A percentile compares a stretch with the other conserved stretches of the same genome.
phyloP scores from a whole-genome alignment of 2,797 vertebrate genomes.

The Syngnathus rostellatus region DNA sequence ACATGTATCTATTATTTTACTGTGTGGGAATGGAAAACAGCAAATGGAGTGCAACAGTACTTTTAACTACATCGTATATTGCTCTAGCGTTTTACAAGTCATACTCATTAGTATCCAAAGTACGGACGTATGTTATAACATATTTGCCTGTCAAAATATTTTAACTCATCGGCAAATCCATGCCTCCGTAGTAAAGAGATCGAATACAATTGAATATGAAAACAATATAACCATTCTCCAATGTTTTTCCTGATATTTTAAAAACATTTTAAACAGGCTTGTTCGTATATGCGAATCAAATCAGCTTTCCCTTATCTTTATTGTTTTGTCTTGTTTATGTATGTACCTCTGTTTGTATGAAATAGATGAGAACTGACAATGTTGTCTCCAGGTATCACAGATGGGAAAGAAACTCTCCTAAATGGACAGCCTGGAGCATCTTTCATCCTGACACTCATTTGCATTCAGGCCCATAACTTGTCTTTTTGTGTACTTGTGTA shows the following conservation, averaged over 20 bases:
- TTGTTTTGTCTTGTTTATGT: not conserved
- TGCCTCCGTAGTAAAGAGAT: not conserved
- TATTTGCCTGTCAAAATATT: too few species aligned
- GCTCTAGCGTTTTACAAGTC: too few species aligned
- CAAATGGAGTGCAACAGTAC: too few species aligned
- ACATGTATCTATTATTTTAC: too few species aligned
- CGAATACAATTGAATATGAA: not conserved
- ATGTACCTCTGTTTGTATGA: conserved; percentile 25
- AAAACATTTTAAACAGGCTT: not conserved
- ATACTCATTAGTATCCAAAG: too few species aligned
- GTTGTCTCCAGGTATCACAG: conserved; percentile 49
- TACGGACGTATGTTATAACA: too few species aligned
- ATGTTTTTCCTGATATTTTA: not conserved
- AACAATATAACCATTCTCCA: not conserved
- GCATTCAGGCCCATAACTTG: conserved; percentile 56
- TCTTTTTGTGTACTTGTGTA: conserved; percentile 18
- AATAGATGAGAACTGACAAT: conserved; percentile 54
- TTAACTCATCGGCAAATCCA: too few species aligned
- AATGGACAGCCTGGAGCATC: conserved; percentile 55
- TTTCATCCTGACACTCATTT: conserved; percentile 36
- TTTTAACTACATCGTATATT: too few species aligned
- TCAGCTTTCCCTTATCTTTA: not conserved
- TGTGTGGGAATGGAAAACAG: too few species aligned
- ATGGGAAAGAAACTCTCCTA: conserved; percentile 48
- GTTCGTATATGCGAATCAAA: not conserved